phyloP scores from a whole-genome alignment of 2,797 vertebrate species.

The Ciconia nigra region DNA sequence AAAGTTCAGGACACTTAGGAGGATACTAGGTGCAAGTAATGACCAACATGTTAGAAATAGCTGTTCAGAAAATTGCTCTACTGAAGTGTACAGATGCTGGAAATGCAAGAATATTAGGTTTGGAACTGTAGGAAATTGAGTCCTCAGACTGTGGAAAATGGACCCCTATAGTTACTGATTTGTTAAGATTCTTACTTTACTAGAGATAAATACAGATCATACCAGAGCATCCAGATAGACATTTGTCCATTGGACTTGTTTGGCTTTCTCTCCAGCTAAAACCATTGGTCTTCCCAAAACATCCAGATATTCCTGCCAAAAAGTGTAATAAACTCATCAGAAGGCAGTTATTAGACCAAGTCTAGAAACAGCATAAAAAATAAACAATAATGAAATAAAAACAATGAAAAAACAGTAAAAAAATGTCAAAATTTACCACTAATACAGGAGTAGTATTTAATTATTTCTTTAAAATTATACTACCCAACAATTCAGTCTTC shows the following conservation, averaged over 20 bases:
- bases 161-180: not conserved
- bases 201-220: constrained; percentile 44
- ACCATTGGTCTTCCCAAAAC: constrained; percentile 98
- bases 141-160: not conserved
- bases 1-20: not conserved
- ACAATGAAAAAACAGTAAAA: not conserved
- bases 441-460: not conserved
- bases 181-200: not conserved
- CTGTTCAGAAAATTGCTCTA: not conserved
- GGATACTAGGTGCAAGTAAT: not conserved
- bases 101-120: not conserved
- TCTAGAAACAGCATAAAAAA: not conserved
- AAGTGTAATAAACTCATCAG: not conserved
- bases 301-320: constrained; percentile 92
- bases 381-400: not conserved
- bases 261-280: constrained; percentile 90
- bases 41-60: not conserved
- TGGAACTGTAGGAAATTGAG: not conserved
- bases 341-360: not conserved
- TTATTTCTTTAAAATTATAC: not conserved
- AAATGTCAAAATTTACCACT: not conserved
- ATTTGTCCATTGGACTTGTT: constrained; percentile 99
- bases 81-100: not conserved
- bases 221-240: constrained; percentile 98
- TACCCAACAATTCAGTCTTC: not conserved